Evolutionary conservation across 2,797 vertebrate species (phyloP).

Genomic region (Sphenodon punctatus): DNA sequence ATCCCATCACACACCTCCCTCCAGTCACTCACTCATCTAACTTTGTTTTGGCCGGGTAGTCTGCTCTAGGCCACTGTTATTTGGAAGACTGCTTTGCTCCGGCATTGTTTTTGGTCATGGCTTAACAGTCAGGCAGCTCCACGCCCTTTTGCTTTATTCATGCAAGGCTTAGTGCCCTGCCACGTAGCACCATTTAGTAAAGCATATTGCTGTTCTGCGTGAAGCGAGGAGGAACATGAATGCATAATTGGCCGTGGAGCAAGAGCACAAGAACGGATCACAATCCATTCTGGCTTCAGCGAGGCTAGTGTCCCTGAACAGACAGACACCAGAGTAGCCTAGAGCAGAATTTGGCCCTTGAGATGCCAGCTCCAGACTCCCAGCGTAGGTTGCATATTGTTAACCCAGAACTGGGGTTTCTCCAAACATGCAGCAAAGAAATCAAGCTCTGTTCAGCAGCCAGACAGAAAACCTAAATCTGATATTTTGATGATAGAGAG

Average conservation of each 20-base stretch:
- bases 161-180: neutral
- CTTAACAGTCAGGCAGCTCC: neutral
- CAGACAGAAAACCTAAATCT: too few relatives aligned
- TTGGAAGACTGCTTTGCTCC: neutral
- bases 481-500: too few relatives aligned
- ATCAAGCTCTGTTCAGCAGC: too few relatives aligned
- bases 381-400: neutral
- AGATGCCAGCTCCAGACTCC: neutral
- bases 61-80: too few relatives aligned
- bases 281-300: neutral
- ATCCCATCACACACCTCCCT: too few relatives aligned
- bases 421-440: too few relatives aligned
- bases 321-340: neutral
- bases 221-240: neutral
- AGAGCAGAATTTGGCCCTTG: neutral
- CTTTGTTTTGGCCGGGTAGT: too few relatives aligned
- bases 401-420: too few relatives aligned
- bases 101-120: neutral
- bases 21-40: too few relatives aligned
- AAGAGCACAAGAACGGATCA: neutral
- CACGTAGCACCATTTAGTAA: neutral
- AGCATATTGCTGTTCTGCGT: neutral
- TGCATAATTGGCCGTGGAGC: neutral
- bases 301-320: too few relatives aligned
- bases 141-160: neutral